A percentile compares a stretch with the other conserved stretches of the same genome.
Conservation (phyloP, 1,140 invertebrate species). For the Drosophila obscura region DNA sequence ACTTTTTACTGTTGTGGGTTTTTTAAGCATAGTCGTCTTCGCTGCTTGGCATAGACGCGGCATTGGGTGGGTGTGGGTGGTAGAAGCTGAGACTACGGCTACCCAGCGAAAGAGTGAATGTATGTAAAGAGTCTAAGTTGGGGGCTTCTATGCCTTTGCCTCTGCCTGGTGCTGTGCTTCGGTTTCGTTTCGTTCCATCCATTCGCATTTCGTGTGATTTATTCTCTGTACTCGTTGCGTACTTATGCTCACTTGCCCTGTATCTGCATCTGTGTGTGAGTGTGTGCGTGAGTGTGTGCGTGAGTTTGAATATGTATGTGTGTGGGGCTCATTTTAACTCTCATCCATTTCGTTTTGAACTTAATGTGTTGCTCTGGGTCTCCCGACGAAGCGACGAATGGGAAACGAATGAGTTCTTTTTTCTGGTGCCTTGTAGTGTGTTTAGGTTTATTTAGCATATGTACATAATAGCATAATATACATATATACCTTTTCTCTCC, state of each 20-base stretch:
- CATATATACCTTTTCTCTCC: slow-evolving; percentile 19
- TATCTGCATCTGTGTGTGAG: slow-evolving; percentile 9
- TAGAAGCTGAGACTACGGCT: slow-evolving; percentile 36
- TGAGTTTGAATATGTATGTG: slow-evolving; percentile 33
- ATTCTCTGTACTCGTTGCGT: slow-evolving; percentile 78
- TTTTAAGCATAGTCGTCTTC: slow-evolving; percentile 67
- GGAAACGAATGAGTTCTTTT: slow-evolving; percentile 77
- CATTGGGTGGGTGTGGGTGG: slow-evolving; percentile 2
- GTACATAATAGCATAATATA: slow-evolving; percentile 55
- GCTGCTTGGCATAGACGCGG: slow-evolving; percentile 27
- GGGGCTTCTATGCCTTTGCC: not conserved
- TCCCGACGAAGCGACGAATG: slow-evolving; percentile 72
- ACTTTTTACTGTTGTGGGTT: slow-evolving; percentile 69
- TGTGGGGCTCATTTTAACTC: slow-evolving; percentile 77
- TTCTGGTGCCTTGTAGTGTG: slow-evolving; percentile 59
- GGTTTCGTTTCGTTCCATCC: slow-evolving; percentile 70
- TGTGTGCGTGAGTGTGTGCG: slow-evolving; percentile 20
- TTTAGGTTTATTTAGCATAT: slow-evolving; percentile 80
- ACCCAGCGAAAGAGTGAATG: slow-evolving; percentile 73
- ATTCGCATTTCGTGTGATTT: slow-evolving; percentile 81
- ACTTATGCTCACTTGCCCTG: slow-evolving; percentile 76
- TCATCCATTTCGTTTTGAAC: slow-evolving; percentile 79
- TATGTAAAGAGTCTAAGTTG: slow-evolving; percentile 30
- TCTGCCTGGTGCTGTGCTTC: slow-evolving; percentile 52
- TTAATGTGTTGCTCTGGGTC: slow-evolving; percentile 64